These are phyloP conservation scores for Dendroctonus ponderosae DNA, from an alignment of 1,140 invertebrate genomes.

Conservation along the genomic window DNA sequence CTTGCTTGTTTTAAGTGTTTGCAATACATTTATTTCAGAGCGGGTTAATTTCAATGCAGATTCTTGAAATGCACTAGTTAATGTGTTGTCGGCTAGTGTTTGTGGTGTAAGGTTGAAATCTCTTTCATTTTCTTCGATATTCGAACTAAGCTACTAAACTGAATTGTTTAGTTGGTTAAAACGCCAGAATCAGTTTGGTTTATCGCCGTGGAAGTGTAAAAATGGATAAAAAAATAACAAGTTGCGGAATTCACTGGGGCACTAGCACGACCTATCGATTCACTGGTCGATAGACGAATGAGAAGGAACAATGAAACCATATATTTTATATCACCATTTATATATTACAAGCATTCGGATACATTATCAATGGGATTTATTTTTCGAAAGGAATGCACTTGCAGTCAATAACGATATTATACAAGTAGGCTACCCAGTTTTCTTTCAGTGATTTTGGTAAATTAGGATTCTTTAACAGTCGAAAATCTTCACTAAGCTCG, in stretches of 20 bases:
- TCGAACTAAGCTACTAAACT: too few relatives aligned
- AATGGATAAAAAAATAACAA: too few relatives aligned
- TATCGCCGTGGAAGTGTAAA: too few relatives aligned
- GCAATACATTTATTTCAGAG: neutral
- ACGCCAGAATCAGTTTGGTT: too few relatives aligned
- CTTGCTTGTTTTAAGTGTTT: neutral
- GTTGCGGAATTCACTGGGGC: too few relatives aligned
- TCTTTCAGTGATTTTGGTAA: neutral
- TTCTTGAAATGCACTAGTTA: neutral
- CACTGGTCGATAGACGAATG: too few relatives aligned
- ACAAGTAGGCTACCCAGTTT: constrained; percentile 3
- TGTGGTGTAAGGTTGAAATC: too few relatives aligned
- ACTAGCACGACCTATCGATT: too few relatives aligned
- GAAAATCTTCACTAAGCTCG: neutral
- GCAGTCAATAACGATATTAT: constrained; percentile 7
- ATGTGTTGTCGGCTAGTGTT: too few relatives aligned
- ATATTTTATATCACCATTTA: neutral
- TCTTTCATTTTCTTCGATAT: too few relatives aligned
- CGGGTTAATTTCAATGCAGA: constrained; percentile 1
- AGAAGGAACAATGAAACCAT: neutral
- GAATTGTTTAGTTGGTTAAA: too few relatives aligned
- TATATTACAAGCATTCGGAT: neutral
- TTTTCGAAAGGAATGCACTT: neutral
- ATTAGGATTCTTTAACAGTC: neutral
- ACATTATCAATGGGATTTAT: neutral